A percentile compares a stretch with the other conserved stretches of the same genome.
Conservation (phyloP, 2,888 invertebrate species). For the Hypercompe scribonia region DNA sequence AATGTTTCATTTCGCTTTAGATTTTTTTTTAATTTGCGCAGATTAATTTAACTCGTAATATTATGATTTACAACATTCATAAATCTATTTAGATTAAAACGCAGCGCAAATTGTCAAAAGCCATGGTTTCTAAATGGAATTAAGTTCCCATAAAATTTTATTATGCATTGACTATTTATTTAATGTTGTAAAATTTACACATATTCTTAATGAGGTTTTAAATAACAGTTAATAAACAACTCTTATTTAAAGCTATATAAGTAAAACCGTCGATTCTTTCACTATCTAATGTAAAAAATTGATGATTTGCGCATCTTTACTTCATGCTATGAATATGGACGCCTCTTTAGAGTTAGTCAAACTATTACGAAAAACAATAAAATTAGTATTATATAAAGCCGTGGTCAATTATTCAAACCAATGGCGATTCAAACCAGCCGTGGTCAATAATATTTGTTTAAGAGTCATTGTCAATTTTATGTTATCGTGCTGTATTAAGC, state of each 20-base stretch:
- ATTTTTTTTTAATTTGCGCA: constrained; percentile 47
- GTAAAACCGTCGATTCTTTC: constrained; percentile 72
- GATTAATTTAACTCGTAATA: constrained; percentile 54
- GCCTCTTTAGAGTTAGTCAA: constrained; percentile 85
- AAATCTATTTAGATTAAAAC: constrained; percentile 54
- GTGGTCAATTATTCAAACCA: constrained; percentile 79
- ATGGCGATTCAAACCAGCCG: constrained; percentile 14
- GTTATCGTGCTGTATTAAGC: constrained; percentile 40
- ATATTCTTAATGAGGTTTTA: constrained; percentile 68
- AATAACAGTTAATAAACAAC: constrained; percentile 73
- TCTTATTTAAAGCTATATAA: constrained; percentile 75
- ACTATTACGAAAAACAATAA: constrained; percentile 82
- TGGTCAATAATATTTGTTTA: constrained; percentile 40
- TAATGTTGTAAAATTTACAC: constrained; percentile 72
- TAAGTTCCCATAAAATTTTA: constrained; percentile 81
- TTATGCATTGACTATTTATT: constrained; percentile 66
- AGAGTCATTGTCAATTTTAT: constrained; percentile 49
- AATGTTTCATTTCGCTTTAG: constrained; percentile 72
- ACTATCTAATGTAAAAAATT: constrained; percentile 80
- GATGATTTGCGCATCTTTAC: constrained; percentile 82
- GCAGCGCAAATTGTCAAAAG: constrained; percentile 63
- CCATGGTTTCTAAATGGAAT: constrained; percentile 81
- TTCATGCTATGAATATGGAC: constrained; percentile 83
- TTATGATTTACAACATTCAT: constrained; percentile 53
- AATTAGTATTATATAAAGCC: constrained; percentile 81